Evolutionary conservation across 2,113 vertebrate genomes (phyloP), one percentile per base, ranked within the genome.

Genomic region (Nothocercus julius): DNA sequence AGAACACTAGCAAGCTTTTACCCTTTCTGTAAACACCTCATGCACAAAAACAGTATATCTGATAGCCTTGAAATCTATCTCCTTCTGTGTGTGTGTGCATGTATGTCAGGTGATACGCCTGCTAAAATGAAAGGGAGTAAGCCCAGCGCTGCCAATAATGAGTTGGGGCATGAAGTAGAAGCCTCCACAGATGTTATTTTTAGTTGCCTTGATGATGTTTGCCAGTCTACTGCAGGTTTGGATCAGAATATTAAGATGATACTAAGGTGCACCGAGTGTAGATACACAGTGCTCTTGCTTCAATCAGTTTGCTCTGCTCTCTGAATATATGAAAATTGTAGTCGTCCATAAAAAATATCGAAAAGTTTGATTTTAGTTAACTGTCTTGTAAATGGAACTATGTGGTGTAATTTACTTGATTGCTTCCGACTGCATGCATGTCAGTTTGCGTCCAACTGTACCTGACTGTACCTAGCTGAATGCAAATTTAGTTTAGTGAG

Each of bases 381-480:
- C 36, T 75, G 30, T 96, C 75, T 94, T 82, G 36, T 79, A 96
- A 95, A 82, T 87, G 69, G 13, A 24, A 64, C 49, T 63, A 38
- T 66, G 32, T 34, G 2, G 28, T 73, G 40, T 92, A 88, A 85
- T 87, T 89, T 91, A 28, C 69, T 78, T 91, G 47, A 73, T 86
- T 64, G n/a, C 36, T 47, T 16, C 25, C 88, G 34, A 72, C 14
- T 53, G 34, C 49, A 72, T 21, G 34, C 34, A 56, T 19, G 10
- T 49, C 51, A 28, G 34, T 32, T 58, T 88, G 13, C 6, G 18
- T 72, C 14, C 58, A 14, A 38, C 8, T 85, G 67, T 2, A 9
- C 8, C 34, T 83, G 54, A 51, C 13, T 80, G 16, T 30, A 84
- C 36, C 32, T 79, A 49, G 27, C 4, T 76, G 58, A 94, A 92